Evolutionary conservation across 35 echinoderm and acorn worm species (phyloP).

Genomic region (Chiridota heheva): DNA sequence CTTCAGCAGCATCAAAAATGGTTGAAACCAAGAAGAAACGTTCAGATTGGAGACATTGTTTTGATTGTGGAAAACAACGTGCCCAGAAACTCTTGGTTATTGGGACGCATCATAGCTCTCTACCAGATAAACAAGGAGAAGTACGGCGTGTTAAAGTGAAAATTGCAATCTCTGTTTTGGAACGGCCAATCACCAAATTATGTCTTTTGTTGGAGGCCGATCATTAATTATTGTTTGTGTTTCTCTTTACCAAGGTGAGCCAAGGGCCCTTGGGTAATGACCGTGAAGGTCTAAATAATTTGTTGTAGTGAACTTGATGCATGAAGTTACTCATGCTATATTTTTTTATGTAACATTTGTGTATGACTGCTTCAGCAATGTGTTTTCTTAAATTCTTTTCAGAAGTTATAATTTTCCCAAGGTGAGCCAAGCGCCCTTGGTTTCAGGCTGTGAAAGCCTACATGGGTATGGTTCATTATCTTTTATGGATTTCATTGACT

Average conservation of each 20-base stretch:
- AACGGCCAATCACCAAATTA: slow-evolving; percentile 14
- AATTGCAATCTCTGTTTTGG: not conserved
- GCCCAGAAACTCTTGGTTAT: slow-evolving; percentile 24
- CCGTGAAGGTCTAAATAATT: slow-evolving; percentile 2
- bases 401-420: no score
- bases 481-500: no score
- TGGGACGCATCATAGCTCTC: slow-evolving; percentile 21
- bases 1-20: slow-evolving; percentile 55
- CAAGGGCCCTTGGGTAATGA: not conserved
- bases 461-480: no score
- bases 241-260: not conserved
- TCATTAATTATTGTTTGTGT: no score
- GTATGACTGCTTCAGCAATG: no score
- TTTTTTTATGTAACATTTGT: no score
- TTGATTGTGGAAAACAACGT: slow-evolving; percentile 31
- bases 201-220: slow-evolving; percentile 38
- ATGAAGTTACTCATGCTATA: no score
- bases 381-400: no score
- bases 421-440: no score
- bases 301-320: no score
- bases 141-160: slow-evolving; percentile 14
- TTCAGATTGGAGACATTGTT: slow-evolving; percentile 41
- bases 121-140: slow-evolving; percentile 1
- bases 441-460: no score
- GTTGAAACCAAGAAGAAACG: slow-evolving; percentile 22